These are phyloP conservation scores for Eupithecia vulgata DNA, from an alignment of 2,888 invertebrate species.

Conservation along the genomic window DNA sequence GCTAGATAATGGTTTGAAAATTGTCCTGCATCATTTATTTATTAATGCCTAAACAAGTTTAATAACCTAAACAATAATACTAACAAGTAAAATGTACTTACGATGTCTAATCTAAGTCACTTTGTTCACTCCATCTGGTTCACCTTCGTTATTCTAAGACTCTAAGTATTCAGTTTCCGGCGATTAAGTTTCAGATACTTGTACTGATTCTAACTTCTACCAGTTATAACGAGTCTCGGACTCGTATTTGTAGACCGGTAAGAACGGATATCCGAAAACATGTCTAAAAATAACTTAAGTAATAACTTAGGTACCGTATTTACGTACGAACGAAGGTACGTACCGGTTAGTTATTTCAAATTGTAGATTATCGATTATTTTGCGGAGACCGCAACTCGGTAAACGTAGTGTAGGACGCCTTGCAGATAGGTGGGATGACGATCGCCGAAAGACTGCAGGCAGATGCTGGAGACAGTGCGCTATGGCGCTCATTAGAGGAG, in stretches of 20 bases:
- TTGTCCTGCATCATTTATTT: too few species aligned
- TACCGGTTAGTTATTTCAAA: too few species aligned
- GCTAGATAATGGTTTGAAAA: too few species aligned
- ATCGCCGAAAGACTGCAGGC: too few species aligned
- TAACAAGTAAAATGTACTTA: too few species aligned
- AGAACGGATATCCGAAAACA: constrained; percentile 1
- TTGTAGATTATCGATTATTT: too few species aligned
- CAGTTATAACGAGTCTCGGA: not conserved
- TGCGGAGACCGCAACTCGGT: too few species aligned
- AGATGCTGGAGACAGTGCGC: too few species aligned
- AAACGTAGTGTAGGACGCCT: too few species aligned
- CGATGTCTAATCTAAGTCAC: not conserved
- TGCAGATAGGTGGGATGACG: too few species aligned
- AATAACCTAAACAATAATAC: not conserved
- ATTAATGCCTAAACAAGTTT: not conserved
- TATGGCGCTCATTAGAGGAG: too few species aligned
- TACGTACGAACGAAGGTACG: not conserved
- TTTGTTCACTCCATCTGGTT: constrained; percentile 36
- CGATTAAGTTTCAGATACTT: constrained; percentile 42
- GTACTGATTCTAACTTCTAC: not conserved
- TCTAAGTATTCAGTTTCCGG: constrained; percentile 42
- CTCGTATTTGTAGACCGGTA: not conserved
- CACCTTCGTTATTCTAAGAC: constrained; percentile 45
- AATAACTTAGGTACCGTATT: not conserved
- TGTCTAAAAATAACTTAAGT: not conserved